phyloP scores from a whole-genome alignment of 2,797 vertebrate genomes.

The Enoplosus armatus region DNA sequence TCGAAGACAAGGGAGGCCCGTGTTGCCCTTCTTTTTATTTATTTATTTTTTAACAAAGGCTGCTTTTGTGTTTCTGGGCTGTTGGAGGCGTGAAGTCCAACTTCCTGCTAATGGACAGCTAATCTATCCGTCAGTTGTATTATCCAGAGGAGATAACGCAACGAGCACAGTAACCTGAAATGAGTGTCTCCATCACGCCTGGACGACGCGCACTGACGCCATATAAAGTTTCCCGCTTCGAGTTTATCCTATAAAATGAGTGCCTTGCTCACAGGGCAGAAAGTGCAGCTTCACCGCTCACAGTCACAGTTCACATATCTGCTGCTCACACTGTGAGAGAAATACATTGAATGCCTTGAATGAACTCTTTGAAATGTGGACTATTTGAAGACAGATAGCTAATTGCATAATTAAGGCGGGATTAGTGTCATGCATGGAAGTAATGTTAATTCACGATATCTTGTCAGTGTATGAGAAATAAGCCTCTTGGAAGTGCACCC shows the following conservation, averaged over 20 bases:
- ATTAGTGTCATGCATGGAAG: slow-evolving; percentile 72
- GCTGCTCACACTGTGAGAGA: slow-evolving; percentile 19
- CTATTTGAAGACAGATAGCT: slow-evolving; percentile 53
- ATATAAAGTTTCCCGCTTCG: slow-evolving; percentile 17
- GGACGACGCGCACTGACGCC: background rate
- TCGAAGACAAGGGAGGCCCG: background rate
- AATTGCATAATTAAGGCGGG: slow-evolving; percentile 79
- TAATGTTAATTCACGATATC: slow-evolving; percentile 59
- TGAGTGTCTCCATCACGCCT: background rate
- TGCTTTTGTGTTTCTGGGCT: background rate
- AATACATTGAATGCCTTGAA: slow-evolving; percentile 4
- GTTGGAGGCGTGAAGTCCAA: slow-evolving; percentile 2
- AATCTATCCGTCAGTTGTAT: background rate
- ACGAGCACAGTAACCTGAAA: background rate
- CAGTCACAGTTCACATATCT: background rate
- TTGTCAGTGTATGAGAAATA: slow-evolving; percentile 47
- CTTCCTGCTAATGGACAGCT: background rate
- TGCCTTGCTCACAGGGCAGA: background rate
- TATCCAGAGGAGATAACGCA: background rate
- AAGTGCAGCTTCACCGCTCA: background rate
- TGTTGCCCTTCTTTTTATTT: background rate
- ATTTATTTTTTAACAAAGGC: background rate
- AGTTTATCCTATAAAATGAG: background rate
- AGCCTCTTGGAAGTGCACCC: slow-evolving; percentile 54
- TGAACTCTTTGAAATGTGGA: slow-evolving; percentile 46